Base-by-base conservation (phyloP, 2,113 vertebrate species). In the Anarrhichthys ocellatus region DNA sequence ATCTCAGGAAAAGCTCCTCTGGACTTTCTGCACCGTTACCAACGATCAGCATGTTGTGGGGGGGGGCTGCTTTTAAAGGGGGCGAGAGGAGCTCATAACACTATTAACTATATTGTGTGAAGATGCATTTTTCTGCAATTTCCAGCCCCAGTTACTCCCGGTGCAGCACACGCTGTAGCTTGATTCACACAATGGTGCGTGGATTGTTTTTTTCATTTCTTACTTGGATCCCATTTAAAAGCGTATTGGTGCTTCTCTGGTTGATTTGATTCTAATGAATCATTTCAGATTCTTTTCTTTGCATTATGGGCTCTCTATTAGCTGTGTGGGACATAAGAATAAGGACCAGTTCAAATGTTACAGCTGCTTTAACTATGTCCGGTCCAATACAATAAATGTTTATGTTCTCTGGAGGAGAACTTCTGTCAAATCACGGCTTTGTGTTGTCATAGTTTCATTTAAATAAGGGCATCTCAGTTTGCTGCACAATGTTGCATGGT, bases 401-500 rank as follows among this genome's bases (percentile, higher is more conserved):
- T 73, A 73, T 72, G 61, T 1, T 32, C 54, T 70, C 42, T 48
- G n/a, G 13, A 62, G 29, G 17, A 62, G 29, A 82, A 48, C n/a
- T 62, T 48, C 36, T 20, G 36, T 58, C 18, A 73, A 78, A 40
- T 66, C 34, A 44, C 64, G 34, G 29, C 59, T 81, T 72, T 72
- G 44, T 17, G 8, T 78, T 27, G 42, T 76, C 75, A 46, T 68
- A 10, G 17, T 67, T 80, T 76, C 44, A 69, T 77, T 73, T 42
- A 42, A 71, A 61, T 66, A 10, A 73, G 9, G 62, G 62, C 44
- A 61, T 22, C 29, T 63, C 52, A 20, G 2, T 65, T 74, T 73
- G 48, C 50, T 78, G 32, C 50, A 59, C 34, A 20, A 10, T 65
- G 8, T 65, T 80, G 87, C 87, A 89, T 80, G 83, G 38, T 81